Base-by-base conservation (phyloP, 2,888 invertebrate genomes). In the Pseudoips prasinana region DNA sequence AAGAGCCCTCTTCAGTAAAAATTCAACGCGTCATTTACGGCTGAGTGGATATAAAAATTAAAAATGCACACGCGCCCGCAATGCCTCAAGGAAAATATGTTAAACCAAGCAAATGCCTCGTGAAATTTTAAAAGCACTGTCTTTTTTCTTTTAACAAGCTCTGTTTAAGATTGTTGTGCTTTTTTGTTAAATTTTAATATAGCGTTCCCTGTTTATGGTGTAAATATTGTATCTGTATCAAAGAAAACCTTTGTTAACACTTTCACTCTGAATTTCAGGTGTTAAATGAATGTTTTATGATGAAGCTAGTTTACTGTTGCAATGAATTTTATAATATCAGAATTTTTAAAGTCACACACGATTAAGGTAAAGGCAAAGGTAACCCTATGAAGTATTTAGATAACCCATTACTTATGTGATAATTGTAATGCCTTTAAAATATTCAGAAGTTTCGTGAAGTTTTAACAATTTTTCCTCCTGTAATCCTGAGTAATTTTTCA, bases 81-180 rank as follows among this genome's bases (percentile, higher is more conserved):
- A 60, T 63, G 77, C 79, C 81, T 79, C 73, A 77, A 84, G 82
- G 80, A 85, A 85, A 83, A 78, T 67, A 75, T 76, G 77, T 72
- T 70, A 55, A 66, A 51, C 64, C 55, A 53, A 58, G 64, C 60
- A 59, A 62, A 69, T 53, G 46, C 46, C 54, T 65, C 55, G 44
- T 74, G 52, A 74, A 77, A 73, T 64, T 75, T 78, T 78, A 64
- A 72, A 71, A 43, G 36, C 46, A 51, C 44, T 51, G 50, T 55
- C 50, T 46, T 57, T 58, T 57, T 64, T 46, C 43, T 46, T 48
- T 50, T 49, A 60, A 53, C 47, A 47, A 44, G 19, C 38, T 20
- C 26, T 28, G 40, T 33, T 54, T 42, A 56, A 47, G 46, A 43
- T 48, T 56, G 56, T 33, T 46, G 37, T 37, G 29, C 44, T 32